A percentile compares a stretch with the other conserved stretches of the same genome.
Evolutionary conservation across 2,888 invertebrate species (phyloP).

Genomic region (Drosophila merina): DNA sequence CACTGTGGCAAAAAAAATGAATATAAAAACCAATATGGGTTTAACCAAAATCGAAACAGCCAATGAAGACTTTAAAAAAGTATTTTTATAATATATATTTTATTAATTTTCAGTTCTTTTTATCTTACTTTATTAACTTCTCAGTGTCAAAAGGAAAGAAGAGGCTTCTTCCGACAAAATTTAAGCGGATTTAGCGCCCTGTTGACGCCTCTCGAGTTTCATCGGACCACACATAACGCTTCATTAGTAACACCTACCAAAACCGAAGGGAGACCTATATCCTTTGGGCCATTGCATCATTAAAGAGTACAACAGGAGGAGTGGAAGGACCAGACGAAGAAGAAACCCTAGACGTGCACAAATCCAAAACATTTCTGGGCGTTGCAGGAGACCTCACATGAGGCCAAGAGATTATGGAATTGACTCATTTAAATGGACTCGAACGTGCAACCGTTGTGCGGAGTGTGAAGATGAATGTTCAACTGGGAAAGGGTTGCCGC

Average conservation of each 20-base stretch:
- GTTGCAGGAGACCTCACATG: slow-evolving; percentile 68
- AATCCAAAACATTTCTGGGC: slow-evolving; percentile 52
- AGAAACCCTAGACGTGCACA: slow-evolving; percentile 72
- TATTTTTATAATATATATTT: background rate
- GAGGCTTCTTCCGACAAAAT: slow-evolving; percentile 53
- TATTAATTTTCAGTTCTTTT: background rate
- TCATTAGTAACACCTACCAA: slow-evolving; percentile 59
- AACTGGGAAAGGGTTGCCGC: background rate
- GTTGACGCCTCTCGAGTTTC: slow-evolving; percentile 83
- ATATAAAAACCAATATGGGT: background rate
- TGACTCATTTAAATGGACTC: slow-evolving; percentile 33
- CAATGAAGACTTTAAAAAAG: background rate
- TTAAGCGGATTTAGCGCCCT: slow-evolving; percentile 81
- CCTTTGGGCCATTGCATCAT: slow-evolving; percentile 56
- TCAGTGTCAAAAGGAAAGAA: slow-evolving; percentile 31
- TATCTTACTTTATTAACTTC: slow-evolving; percentile 1
- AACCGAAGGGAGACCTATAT: slow-evolving; percentile 17
- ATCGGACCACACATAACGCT: slow-evolving; percentile 74
- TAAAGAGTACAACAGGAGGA: slow-evolving; percentile 47
- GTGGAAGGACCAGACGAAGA: slow-evolving; percentile 22
- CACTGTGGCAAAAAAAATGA: slow-evolving; percentile 20
- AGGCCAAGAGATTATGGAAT: slow-evolving; percentile 41
- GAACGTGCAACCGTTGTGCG: slow-evolving; percentile 16
- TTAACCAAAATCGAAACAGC: background rate
- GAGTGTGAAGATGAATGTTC: slow-evolving; percentile 21